Evolutionary conservation across 2,888 invertebrate species (phyloP).

Genomic region (Cybosia mesomella): DNA sequence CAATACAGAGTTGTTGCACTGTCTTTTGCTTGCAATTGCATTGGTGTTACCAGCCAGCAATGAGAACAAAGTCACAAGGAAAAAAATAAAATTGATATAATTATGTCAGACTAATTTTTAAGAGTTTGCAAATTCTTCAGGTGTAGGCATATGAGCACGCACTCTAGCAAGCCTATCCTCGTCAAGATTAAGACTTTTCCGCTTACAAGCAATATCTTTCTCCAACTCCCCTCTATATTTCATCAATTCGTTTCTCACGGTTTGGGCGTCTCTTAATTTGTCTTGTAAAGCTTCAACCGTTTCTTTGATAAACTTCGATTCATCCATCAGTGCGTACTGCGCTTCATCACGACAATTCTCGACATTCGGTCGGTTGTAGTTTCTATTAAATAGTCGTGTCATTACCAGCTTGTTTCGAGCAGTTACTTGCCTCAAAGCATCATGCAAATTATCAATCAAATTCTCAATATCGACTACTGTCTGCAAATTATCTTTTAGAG

Average conservation of each 20-base stretch:
- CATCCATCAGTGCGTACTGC: conserved; percentile 91
- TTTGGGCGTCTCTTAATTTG: conserved; percentile 89
- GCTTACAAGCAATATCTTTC: conserved; percentile 90
- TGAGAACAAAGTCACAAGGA: neutral
- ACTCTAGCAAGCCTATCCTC: conserved; percentile 88
- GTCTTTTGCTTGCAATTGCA: too few species aligned
- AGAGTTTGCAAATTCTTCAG: conserved; percentile 86
- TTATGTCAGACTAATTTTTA: neutral
- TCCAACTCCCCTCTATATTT: conserved; percentile 89
- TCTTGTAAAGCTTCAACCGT: conserved; percentile 81
- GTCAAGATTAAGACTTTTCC: conserved; percentile 90
- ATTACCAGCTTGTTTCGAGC: conserved; percentile 93
- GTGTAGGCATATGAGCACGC: conserved; percentile 90
- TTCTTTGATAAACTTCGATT: conserved; percentile 89
- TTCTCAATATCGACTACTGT: conserved; percentile 92
- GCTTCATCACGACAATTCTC: conserved; percentile 95
- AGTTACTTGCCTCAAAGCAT: conserved; percentile 90
- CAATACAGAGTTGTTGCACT: too few species aligned
- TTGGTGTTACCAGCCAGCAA: neutral
- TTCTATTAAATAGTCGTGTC: conserved; percentile 92
- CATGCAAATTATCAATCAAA: conserved; percentile 90
- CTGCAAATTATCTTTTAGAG: conserved; percentile 90
- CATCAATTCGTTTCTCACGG: conserved; percentile 82
- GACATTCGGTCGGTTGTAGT: conserved; percentile 90
- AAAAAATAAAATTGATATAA: neutral